phyloP scores from a whole-genome alignment of 2,797 vertebrate species.

The Zonotrichia albicollis region DNA sequence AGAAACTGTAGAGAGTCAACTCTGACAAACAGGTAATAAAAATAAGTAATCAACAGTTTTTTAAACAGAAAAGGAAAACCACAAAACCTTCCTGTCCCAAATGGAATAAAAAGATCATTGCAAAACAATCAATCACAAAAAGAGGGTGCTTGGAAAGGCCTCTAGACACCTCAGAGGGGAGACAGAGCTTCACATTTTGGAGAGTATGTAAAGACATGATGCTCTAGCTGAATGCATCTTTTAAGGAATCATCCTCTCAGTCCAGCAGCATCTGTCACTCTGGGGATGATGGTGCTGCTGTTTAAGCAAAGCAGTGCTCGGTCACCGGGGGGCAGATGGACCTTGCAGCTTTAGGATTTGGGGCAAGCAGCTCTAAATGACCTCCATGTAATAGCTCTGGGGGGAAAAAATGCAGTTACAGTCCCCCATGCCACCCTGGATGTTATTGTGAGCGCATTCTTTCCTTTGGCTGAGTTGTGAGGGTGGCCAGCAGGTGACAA shows the following conservation, averaged over 20 bases:
- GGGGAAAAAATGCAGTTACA: rapidly evolving
- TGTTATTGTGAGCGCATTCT: not conserved
- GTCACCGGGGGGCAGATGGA: not conserved
- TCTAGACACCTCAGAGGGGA: not conserved
- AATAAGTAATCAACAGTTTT: not conserved
- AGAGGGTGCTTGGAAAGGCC: not conserved
- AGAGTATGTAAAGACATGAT: not conserved
- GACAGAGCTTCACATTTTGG: not conserved
- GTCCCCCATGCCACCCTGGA: not conserved
- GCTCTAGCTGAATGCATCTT: not conserved
- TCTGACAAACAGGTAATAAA: not conserved
- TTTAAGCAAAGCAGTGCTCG: not conserved
- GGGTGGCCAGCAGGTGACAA: not conserved
- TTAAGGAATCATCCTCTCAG: not conserved
- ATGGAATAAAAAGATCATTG: not conserved
- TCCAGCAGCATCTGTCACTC: not conserved
- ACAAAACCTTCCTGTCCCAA: not conserved
- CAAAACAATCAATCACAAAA: not conserved
- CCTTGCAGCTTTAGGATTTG: not conserved
- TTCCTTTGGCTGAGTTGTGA: not conserved
- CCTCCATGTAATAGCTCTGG: not conserved
- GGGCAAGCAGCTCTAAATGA: not conserved
- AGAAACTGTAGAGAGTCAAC: not conserved
- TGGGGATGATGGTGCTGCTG: not conserved
- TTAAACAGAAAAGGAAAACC: not conserved